Evolutionary conservation across 2,113 vertebrate genomes (phyloP), one percentile per base, ranked within the genome.

Genomic region (Mus pahari): DNA sequence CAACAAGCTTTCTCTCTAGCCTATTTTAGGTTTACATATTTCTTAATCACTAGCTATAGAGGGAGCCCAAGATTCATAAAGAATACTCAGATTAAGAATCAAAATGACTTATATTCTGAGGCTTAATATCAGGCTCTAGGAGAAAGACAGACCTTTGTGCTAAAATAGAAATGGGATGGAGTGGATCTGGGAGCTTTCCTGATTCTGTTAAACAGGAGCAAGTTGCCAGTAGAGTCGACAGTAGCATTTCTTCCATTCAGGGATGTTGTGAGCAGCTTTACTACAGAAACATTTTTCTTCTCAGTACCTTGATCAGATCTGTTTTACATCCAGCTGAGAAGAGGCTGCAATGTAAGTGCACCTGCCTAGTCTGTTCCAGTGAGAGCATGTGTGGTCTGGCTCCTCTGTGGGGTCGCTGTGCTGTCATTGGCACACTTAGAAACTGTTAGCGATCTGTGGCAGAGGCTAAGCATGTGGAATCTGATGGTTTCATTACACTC

Each of bases 101-200:
- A 73, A 62, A 64, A 60, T 60, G 22, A 45, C 24, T 55, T 58
- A n/a, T 48, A 24, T 50, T 24, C 33, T 12, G 45, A 86, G 42
- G 31, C 31, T 90, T 93, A 45, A 20, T 55, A 31, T 45, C 28
- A 42, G 62, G 53, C 53, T 81, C 3, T 94, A 36, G 19, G 64
- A 20, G n/a, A 28, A 62, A 82, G 86, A 74, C 36, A 36, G 73
- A 22, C 50, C 26, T 90, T 90, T 79, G 55, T 91, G 33, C 48
- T 87, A 81, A 88, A 96, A 81, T 26, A 36, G 31, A 87, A 93
- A 91, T 84, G 20, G 64, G 58, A 84, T 73, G 19, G 19, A 17
- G 60, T 91, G n/a, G n/a, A 3, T 22, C 68, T 93, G 74, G 71
- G 62, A 33, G 19, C 24, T 77, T 68, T 12, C 2, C 45, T 26